Evolutionary conservation across 2,113 vertebrate species (phyloP).

Genomic region (Cheirogaleus medius): DNA sequence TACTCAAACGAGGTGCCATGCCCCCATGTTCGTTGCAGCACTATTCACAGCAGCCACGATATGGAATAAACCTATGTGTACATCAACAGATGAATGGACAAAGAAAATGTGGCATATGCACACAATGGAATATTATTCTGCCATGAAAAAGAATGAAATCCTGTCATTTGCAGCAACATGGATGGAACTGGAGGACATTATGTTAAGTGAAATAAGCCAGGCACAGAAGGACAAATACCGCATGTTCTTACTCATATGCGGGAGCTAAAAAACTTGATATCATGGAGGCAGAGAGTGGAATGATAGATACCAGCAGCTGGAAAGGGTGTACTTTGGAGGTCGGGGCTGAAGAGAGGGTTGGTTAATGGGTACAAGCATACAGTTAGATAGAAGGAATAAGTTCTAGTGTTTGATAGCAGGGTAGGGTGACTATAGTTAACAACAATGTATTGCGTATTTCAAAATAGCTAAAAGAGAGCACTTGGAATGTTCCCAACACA

Average conservation of each 20-base stretch:
- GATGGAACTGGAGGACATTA: neutral
- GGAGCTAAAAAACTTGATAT: neutral
- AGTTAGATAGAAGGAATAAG: neutral
- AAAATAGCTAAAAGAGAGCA: neutral
- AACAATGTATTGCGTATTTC: neutral
- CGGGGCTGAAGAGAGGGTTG: neutral
- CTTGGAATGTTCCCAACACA: neutral
- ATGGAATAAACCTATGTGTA: neutral
- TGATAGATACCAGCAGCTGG: neutral
- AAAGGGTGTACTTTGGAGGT: neutral
- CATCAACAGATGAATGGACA: neutral
- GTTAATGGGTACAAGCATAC: neutral
- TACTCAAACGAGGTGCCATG: accelerated
- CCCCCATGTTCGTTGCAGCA: neutral
- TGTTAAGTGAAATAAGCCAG: neutral
- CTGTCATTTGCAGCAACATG: neutral
- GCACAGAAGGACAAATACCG: neutral
- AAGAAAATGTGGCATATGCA: neutral
- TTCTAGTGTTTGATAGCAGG: neutral
- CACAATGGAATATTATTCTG: neutral
- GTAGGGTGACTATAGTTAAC: neutral
- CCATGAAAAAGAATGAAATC: neutral
- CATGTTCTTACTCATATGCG: neutral
- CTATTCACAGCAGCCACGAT: neutral
- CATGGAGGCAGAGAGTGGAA: neutral